Evolutionary conservation across 1,140 invertebrate species (phyloP), one percentile per base, ranked within the genome.

Genomic region (Diachasmimorpha longicaudata): DNA sequence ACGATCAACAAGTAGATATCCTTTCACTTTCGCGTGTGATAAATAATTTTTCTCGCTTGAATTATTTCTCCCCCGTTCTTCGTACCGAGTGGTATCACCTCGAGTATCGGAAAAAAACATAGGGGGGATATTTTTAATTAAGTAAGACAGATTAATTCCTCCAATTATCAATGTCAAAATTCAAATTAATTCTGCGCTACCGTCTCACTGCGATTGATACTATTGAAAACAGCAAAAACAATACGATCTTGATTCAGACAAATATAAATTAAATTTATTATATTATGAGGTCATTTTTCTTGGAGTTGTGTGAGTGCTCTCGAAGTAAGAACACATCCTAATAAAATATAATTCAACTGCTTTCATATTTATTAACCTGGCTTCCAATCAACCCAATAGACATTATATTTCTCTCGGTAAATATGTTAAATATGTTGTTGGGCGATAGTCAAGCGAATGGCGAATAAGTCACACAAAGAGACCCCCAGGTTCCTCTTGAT

Each of bases 21-120:
- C 70, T 72, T 72, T 72, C 70, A 72, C 70, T 72, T 72, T 72
- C 25, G 36, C 70, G 25, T 52, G 13, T 16, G 19, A 71, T 16
- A 16, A 25, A 36, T 10, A 23, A 21, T 52, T 52, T 52, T 52
- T 52, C 6, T 16, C 19, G n/a, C 6, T 19, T 16, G 3, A 52
- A 52, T 52, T 52, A 52, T 52, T 16, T 19, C n/a, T 46, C n/a
- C 48, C 16, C 48, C 16, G 48, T 16, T 9, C 9, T n/a, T 16
- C 48, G 14, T 16, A 10, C 6, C 36, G 3, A 11, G 3, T n/a
- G 19, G 10, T 21, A 39, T 37, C 19, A 31, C n/a, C n/a, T 25
- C 9, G 10, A 55, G 23, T 16, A 72, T 31, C 36, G 70, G 14
- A 19, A 72, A n/a, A 52, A 72, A 23, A 39, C 14, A 31, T 31